Evolutionary conservation across 2,113 vertebrate species (phyloP), one percentile per base, ranked within the genome.

Genomic region (Pardalotus punctatus): DNA sequence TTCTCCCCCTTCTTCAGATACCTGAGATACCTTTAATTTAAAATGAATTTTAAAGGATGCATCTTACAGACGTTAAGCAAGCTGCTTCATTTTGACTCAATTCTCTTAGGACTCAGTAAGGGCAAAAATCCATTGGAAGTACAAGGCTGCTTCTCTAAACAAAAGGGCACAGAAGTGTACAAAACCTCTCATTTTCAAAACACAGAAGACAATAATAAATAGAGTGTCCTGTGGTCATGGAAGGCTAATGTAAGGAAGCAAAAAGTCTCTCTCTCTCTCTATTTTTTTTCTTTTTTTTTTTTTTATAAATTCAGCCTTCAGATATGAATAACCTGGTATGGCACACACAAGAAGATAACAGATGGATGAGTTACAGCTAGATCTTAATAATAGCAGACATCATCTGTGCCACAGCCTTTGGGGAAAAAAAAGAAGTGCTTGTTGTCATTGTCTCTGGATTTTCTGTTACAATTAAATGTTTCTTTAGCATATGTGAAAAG

Each of bases 321-420:
- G 42, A 95, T 91, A 94, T 47, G 77, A 96, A 88, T 87, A 89
- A 95, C 58, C 54, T 91, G 73, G 28, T 85, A 27, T 54, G 80
- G 78, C 81, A 94, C 70, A 92, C 14, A 47, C 42, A 92, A 76
- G 61, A 78, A 80, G 43, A 76, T 81, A 96, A 90, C 88, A 95
- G 93, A 96, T 93, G 53, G 70, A 84, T 89, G 57, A 29, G 58
- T 92, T 94, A 91, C 35, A 82, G n/a, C 53, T 89, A 93, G 77
- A 93, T 82, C 69, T 88, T 96, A 96, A 90, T 89, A 97, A 83
- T 8, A 97, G 78, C 36, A 81, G 91, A 92, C 88, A 77, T 89
- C 9, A 93, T 95, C 81, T 93, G 29, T 86, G 45, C 76, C 74
- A 80, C 50, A 93, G 71, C 79, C 80, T 94, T 92, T 43, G 66